Evolutionary conservation across 2,113 vertebrate genomes (phyloP).

Genomic region (Sisor rabdophorus): DNA sequence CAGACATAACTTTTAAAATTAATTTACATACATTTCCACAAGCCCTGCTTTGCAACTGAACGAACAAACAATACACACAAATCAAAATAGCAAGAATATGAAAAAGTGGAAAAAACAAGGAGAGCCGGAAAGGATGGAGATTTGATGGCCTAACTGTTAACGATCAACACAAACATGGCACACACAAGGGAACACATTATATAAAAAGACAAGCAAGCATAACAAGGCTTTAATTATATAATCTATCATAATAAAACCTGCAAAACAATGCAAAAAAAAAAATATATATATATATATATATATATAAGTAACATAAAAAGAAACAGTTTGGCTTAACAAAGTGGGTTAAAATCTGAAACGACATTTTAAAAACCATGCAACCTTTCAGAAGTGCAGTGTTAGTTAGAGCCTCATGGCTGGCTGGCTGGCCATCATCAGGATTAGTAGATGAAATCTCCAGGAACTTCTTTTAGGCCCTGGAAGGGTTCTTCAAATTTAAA

Average conservation of each 20-base stretch:
- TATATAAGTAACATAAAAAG: conserved; percentile 7
- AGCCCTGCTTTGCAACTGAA: conserved; percentile 15
- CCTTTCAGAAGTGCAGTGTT: conserved; percentile 29
- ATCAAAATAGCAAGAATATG: conserved; percentile 30
- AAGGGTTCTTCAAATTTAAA: conserved; percentile 90
- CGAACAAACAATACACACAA: conserved; percentile 45
- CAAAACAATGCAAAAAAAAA: conserved; percentile 31
- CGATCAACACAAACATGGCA: conserved; percentile 47
- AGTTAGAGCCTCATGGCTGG: conserved; percentile 21
- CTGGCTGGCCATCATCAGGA: conserved; percentile 9
- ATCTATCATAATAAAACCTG: conserved; percentile 46
- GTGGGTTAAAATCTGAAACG: conserved; percentile 14
- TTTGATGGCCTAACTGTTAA: conserved; percentile 25
- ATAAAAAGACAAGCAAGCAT: conserved; percentile 24
- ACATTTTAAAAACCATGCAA: neutral
- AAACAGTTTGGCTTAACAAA: conserved; percentile 48
- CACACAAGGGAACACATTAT: conserved; percentile 3
- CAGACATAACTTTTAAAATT: conserved; percentile 40
- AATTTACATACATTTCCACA: conserved; percentile 51
- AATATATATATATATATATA: too few relatives aligned
- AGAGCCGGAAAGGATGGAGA: neutral
- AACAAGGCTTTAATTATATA: conserved; percentile 46
- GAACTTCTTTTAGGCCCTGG: conserved; percentile 77
- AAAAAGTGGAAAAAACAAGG: neutral
- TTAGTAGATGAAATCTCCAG: conserved; percentile 89